These are phyloP conservation scores for Eupsittula cactorum DNA, from an alignment of 2,113 vertebrate species.

Conservation along the genomic window DNA sequence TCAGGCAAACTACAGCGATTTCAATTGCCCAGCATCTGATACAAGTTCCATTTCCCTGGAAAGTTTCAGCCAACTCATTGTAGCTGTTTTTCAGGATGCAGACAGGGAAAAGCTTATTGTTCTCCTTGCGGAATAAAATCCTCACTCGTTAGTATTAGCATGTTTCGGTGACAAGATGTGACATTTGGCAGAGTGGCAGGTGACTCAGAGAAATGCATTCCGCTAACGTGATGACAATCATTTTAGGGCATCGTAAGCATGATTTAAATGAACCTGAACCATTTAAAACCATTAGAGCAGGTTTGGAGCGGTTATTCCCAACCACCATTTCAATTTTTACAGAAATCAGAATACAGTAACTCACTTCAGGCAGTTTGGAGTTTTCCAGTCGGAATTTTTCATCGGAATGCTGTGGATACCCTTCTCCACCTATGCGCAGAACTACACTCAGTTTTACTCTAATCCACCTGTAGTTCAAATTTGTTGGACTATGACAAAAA, in stretches of 20 bases:
- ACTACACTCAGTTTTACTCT: not conserved
- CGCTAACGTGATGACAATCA: not conserved
- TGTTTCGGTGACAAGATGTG: slow-evolving; percentile 1
- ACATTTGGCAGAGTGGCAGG: not conserved
- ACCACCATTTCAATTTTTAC: not conserved
- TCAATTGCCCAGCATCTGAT: not conserved
- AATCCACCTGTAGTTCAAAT: not conserved
- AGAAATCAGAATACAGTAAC: not conserved
- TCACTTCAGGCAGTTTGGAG: not conserved
- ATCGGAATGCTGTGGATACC: not conserved
- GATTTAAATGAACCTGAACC: not conserved
- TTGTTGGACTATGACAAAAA: not conserved
- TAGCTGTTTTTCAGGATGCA: not conserved
- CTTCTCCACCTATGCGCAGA: not conserved
- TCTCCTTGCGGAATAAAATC: not conserved
- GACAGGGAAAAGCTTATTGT: not conserved
- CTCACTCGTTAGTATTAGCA: not conserved
- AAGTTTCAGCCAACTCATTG: not conserved
- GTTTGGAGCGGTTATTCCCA: not conserved
- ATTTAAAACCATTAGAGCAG: not conserved
- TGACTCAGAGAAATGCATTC: slow-evolving; percentile 22
- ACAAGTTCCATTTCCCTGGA: not conserved
- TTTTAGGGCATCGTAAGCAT: not conserved
- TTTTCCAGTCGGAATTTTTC: not conserved
- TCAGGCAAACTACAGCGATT: not conserved